A percentile compares a stretch with the other conserved stretches of the same genome.
These are phyloP conservation scores for Pygocentrus nattereri DNA, from an alignment of 2,797 vertebrate species.

Conservation along the genomic window DNA sequence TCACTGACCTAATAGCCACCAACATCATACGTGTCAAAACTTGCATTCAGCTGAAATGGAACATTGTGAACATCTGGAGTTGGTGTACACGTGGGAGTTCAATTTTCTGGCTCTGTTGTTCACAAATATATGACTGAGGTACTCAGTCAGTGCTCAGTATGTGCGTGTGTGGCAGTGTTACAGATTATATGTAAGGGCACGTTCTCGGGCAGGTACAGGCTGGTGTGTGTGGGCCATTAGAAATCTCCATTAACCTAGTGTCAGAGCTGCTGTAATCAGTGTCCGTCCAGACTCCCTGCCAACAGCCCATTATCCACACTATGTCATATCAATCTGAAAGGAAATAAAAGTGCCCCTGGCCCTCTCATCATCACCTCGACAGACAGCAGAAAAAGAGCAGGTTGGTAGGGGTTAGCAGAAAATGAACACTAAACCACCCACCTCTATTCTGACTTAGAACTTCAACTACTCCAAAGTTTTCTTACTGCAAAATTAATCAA, in stretches of 20 bases:
- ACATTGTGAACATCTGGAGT: neutral
- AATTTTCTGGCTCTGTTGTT: neutral
- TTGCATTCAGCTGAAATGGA: neutral
- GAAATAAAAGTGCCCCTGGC: slow-evolving; percentile 51
- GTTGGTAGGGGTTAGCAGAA: slow-evolving; percentile 65
- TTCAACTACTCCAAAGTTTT: slow-evolving; percentile 12
- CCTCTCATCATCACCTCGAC: slow-evolving; percentile 70
- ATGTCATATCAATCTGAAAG: slow-evolving; percentile 67
- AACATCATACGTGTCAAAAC: neutral
- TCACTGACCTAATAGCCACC: neutral
- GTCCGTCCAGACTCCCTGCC: slow-evolving; percentile 61
- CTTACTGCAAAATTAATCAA: neutral
- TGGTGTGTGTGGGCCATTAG: slow-evolving; percentile 47
- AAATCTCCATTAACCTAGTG: slow-evolving; percentile 65
- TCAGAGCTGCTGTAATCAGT: slow-evolving; percentile 69
- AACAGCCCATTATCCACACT: slow-evolving; percentile 41
- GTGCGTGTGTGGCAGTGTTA: slow-evolving; percentile 3
- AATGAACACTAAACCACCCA: slow-evolving; percentile 62
- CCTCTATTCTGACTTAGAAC: neutral
- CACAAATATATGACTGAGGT: neutral
- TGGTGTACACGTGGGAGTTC: neutral
- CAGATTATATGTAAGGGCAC: slow-evolving; percentile 15
- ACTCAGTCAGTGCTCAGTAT: neutral
- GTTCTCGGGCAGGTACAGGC: slow-evolving; percentile 18
- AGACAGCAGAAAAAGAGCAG: slow-evolving; percentile 56